Conservation (phyloP, 1,140 invertebrate species). For the Drosophila baimaii region DNA sequence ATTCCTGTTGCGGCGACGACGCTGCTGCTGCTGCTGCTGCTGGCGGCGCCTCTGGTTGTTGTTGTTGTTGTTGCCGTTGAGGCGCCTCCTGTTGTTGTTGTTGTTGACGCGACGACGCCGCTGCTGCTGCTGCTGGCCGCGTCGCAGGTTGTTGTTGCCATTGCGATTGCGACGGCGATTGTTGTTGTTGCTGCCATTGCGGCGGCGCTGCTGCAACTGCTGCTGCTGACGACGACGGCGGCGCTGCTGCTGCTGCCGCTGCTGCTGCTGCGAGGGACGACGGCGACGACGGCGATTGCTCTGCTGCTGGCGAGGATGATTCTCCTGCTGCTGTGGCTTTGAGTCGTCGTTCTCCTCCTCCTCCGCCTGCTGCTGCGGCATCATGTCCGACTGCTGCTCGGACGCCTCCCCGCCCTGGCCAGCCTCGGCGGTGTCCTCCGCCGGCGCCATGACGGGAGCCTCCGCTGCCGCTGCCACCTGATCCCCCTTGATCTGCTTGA, state of each 20-base stretch:
- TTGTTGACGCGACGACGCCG: conserved; percentile 33
- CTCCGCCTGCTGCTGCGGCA: conserved; percentile 11
- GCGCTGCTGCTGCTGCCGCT: conserved; percentile 42
- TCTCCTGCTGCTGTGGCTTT: neutral
- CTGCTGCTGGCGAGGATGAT: conserved; percentile 28
- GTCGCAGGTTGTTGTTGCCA: conserved; percentile 40
- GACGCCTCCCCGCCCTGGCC: neutral
- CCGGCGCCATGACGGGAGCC: neutral
- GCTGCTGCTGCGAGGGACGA: conserved; percentile 28
- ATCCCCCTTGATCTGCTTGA: conserved; percentile 41
- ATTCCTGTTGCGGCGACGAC: conserved; percentile 42
- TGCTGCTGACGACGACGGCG: conserved; percentile 29
- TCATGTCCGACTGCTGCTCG: conserved; percentile 5
- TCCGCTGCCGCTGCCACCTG: neutral
- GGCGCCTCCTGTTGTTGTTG: conserved; percentile 15
- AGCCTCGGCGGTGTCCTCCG: neutral
- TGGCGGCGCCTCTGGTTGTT: conserved; percentile 43
- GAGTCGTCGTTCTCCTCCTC: conserved; percentile 9
- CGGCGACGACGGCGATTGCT: conserved; percentile 51
- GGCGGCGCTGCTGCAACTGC: neutral
- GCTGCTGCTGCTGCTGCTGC: conserved; percentile 56
- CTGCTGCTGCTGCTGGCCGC: conserved; percentile 57
- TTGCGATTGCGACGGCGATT: conserved; percentile 37
- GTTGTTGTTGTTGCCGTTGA: conserved; percentile 37
- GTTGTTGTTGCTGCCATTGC: conserved; percentile 29